Evolutionary conservation across 2,888 invertebrate genomes (phyloP).

Genomic region (Lepidocyrtoides sp.): DNA sequence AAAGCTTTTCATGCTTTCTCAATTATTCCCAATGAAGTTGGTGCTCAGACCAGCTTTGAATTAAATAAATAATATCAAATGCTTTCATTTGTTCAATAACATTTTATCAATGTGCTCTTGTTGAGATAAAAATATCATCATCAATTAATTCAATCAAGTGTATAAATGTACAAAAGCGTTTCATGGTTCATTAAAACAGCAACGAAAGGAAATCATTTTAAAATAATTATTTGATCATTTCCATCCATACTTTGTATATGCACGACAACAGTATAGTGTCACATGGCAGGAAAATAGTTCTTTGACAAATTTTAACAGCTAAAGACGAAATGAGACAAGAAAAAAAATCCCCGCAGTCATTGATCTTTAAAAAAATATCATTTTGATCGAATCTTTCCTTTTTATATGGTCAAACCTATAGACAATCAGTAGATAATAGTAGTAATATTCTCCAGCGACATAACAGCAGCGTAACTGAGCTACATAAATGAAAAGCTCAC

Average conservation of each 20-base stretch:
- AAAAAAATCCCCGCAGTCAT: neutral
- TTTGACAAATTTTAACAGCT: too few species aligned
- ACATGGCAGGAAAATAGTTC: too few species aligned
- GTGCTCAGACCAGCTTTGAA: neutral
- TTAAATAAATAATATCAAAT: neutral
- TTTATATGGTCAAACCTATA: neutral
- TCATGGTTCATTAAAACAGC: constrained; percentile 25
- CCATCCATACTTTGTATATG: too few species aligned
- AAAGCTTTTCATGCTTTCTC: constrained; percentile 8
- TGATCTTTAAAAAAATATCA: neutral
- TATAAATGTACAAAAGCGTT: neutral
- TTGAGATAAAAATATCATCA: neutral
- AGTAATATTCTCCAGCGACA: neutral
- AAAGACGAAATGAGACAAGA: too few species aligned
- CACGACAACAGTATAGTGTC: too few species aligned
- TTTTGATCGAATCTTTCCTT: neutral
- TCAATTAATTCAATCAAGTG: constrained; percentile 22
- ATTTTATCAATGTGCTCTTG: neutral
- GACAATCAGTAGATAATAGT: neutral
- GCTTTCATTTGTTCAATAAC: neutral
- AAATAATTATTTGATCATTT: neutral
- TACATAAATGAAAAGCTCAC: neutral
- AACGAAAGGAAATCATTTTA: neutral
- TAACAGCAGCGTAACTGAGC: neutral
- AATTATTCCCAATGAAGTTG: neutral